Percentiles rank a stretch among this genome's conserved stretches.
These are phyloP conservation scores for Piprites chloris DNA, from an alignment of 2,113 vertebrate genomes.

Conservation along the genomic window DNA sequence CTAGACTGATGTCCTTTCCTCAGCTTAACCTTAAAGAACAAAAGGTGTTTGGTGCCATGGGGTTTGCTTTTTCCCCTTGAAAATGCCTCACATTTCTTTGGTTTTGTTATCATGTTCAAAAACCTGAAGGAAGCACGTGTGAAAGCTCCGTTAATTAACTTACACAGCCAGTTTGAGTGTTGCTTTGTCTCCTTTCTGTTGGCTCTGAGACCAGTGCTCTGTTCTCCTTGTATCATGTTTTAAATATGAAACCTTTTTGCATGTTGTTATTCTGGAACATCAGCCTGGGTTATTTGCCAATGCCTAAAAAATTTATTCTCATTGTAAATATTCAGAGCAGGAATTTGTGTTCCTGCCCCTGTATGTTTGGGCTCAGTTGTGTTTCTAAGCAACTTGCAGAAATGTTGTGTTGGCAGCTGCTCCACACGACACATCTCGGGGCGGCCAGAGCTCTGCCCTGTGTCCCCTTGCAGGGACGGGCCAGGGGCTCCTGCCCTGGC, in stretches of 20 bases:
- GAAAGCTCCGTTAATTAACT: neutral
- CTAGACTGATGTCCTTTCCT: neutral
- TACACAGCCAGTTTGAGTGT: neutral
- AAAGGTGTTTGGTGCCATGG: neutral
- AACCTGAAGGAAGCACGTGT: neutral
- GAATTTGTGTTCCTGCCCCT: neutral
- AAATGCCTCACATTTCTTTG: neutral
- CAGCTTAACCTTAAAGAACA: neutral
- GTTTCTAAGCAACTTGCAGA: constrained; percentile 22
- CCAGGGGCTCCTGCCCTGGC: neutral
- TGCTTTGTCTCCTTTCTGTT: neutral
- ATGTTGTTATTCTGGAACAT: neutral
- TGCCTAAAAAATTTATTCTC: neutral
- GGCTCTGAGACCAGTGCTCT: neutral
- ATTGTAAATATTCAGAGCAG: constrained; percentile 12
- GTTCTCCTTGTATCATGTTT: neutral
- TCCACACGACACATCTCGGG: fast-evolving
- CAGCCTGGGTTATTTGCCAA: neutral
- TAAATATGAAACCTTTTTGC: constrained; percentile 2
- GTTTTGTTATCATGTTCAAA: neutral
- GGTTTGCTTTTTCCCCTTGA: neutral
- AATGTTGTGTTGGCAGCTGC: neutral
- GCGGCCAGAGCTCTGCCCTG: fast-evolving
- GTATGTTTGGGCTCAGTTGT: neutral
- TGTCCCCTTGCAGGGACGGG: neutral